Percentiles rank a stretch among this genome's conserved stretches.
Conservation (phyloP, 2,888 invertebrate species). For the Poecilus cupreus region DNA sequence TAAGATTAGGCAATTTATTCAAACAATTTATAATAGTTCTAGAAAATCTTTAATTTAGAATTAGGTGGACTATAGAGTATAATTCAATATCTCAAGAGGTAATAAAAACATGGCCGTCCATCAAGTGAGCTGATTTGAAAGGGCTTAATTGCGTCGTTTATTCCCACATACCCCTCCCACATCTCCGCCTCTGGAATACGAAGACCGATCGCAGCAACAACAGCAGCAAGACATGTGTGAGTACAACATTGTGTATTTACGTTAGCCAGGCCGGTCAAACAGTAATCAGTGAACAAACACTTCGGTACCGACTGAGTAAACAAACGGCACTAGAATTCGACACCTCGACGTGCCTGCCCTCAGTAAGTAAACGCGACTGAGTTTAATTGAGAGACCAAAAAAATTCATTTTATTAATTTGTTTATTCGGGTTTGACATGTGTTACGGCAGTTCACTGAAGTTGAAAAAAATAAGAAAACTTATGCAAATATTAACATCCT, state of each 20-base stretch:
- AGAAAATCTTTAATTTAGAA: slow-evolving; percentile 30
- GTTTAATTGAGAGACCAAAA: slow-evolving; percentile 42
- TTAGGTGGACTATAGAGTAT: neutral
- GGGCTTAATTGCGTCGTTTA: slow-evolving; percentile 21
- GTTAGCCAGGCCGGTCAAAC: slow-evolving; percentile 40
- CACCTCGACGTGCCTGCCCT: slow-evolving; percentile 38
- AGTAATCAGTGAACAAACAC: slow-evolving; percentile 57
- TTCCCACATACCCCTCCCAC: slow-evolving; percentile 11
- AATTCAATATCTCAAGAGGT: neutral
- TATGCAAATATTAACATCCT: slow-evolving; percentile 44
- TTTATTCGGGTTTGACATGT: slow-evolving; percentile 49
- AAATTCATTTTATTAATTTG: slow-evolving; percentile 57
- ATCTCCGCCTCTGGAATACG: neutral
- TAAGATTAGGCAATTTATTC: slow-evolving; percentile 1
- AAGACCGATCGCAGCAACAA: neutral
- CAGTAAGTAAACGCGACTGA: neutral
- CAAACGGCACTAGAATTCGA: slow-evolving; percentile 52
- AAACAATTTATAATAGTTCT: slow-evolving; percentile 19
- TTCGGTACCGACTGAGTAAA: slow-evolving; percentile 48
- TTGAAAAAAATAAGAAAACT: slow-evolving; percentile 27
- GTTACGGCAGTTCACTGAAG: slow-evolving; percentile 1
- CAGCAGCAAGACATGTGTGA: neutral
- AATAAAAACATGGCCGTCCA: slow-evolving; percentile 5
- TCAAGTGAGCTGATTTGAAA: slow-evolving; percentile 15
- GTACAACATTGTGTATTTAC: slow-evolving; percentile 41